Evolutionary conservation across 2,113 vertebrate species (phyloP).

Genomic region (Vulpes vulpes): DNA sequence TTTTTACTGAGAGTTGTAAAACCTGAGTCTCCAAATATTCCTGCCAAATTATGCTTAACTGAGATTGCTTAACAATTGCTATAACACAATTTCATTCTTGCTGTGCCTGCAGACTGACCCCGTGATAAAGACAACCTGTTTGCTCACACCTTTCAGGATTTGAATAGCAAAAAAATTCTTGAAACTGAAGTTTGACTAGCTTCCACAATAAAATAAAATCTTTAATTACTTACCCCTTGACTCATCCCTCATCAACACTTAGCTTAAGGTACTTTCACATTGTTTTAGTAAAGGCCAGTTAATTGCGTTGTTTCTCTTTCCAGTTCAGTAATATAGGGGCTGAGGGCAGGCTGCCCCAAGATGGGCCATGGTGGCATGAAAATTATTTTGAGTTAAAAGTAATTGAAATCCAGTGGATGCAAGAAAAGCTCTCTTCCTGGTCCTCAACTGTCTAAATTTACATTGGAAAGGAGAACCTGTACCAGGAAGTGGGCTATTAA

Average conservation of each 20-base stretch:
- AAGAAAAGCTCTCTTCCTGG: background rate
- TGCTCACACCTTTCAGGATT: background rate
- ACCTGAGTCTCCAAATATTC: background rate
- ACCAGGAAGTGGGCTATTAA: background rate
- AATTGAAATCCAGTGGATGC: background rate
- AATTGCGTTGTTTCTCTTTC: background rate
- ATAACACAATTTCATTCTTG: background rate
- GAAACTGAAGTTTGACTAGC: background rate
- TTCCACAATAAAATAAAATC: background rate
- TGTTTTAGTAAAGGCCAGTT: background rate
- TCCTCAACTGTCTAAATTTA: background rate
- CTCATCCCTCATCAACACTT: background rate
- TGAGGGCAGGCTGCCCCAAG: background rate
- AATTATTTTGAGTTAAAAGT: background rate
- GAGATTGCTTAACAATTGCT: background rate
- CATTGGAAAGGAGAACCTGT: background rate
- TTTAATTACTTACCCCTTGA: background rate
- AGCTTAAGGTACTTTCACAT: background rate
- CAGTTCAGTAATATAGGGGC: background rate
- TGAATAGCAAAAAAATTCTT: background rate
- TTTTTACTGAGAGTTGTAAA: background rate
- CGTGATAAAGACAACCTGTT: background rate
- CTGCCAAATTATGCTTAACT: background rate
- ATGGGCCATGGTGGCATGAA: background rate
- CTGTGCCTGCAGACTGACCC: background rate